These are phyloP conservation scores for Trichoplusia ni DNA, from an alignment of 1,140 invertebrate species.

Conservation along the genomic window DNA sequence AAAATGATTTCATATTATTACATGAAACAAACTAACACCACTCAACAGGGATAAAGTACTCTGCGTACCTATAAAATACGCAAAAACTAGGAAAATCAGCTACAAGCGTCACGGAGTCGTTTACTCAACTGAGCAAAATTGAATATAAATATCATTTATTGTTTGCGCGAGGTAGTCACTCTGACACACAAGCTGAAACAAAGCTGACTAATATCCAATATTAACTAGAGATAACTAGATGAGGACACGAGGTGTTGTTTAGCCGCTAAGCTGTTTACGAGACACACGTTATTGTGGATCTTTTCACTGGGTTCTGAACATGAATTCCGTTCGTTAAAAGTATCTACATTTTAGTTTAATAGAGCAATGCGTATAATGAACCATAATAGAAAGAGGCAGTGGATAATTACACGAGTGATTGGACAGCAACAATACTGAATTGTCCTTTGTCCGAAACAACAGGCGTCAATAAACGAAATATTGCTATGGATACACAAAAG, in stretches of 20 bases:
- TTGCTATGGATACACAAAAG: background rate
- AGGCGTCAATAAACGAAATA: slow-evolving; percentile 31
- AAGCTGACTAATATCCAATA: slow-evolving; percentile 44
- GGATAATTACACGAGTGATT: slow-evolving; percentile 56
- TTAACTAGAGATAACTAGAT: slow-evolving; percentile 20
- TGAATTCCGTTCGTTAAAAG: too few species aligned
- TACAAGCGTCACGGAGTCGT: slow-evolving; percentile 36
- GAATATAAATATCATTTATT: slow-evolving; percentile 36
- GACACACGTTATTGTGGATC: too few species aligned
- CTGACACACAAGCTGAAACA: slow-evolving; percentile 38
- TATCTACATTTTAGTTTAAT: background rate
- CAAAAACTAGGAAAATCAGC: slow-evolving; percentile 33
- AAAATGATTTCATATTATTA: slow-evolving; percentile 10
- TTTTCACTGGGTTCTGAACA: too few species aligned
- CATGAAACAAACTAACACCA: background rate
- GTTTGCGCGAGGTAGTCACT: slow-evolving; percentile 40
- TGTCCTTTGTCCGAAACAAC: slow-evolving; percentile 24
- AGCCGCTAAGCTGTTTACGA: background rate
- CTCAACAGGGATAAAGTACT: slow-evolving; percentile 15
- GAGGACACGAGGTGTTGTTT: slow-evolving; percentile 14
- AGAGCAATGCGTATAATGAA: background rate
- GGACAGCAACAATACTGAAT: slow-evolving; percentile 36
- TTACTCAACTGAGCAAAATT: slow-evolving; percentile 43
- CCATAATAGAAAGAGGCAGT: slow-evolving; percentile 19
- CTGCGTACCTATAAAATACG: background rate